These are phyloP conservation scores for Eristalinus aeneus DNA, from an alignment of 2,888 invertebrate species.

Conservation along the genomic window DNA sequence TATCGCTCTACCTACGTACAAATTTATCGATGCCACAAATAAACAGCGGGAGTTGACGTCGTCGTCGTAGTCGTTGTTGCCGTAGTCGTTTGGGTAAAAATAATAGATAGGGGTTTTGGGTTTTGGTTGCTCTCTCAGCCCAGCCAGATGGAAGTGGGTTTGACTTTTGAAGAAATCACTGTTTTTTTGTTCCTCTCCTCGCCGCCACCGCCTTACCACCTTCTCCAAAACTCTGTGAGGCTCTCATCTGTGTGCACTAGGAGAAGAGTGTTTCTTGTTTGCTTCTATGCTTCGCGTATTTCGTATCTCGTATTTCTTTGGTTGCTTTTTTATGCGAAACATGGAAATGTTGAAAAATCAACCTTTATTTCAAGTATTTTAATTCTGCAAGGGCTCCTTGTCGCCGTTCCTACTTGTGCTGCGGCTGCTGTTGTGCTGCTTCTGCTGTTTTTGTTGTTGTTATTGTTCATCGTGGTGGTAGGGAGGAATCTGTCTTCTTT, in stretches of 20 bases:
- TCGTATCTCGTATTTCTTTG: constrained; percentile 6
- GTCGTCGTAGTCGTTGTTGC: constrained; percentile 31
- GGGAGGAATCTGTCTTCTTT: constrained; percentile 27
- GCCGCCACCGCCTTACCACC: neutral
- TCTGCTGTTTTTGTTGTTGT: neutral
- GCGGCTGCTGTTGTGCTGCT: constrained; percentile 12
- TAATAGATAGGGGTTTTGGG: constrained; percentile 61
- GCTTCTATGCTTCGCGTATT: constrained; percentile 19
- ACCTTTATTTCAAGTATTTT: constrained; percentile 68
- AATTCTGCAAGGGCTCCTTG: constrained; percentile 63
- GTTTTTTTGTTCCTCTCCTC: constrained; percentile 34
- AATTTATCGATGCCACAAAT: constrained; percentile 70
- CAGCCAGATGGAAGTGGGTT: constrained; percentile 70
- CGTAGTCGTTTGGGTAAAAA: constrained; percentile 49
- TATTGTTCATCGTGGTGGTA: neutral
- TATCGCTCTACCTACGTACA: constrained; percentile 59
- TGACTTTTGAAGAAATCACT: constrained; percentile 69
- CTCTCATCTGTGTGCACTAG: constrained; percentile 56
- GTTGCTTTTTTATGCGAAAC: constrained; percentile 41
- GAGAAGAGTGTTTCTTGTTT: constrained; percentile 45
- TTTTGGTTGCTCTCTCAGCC: constrained; percentile 47
- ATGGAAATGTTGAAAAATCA: constrained; percentile 70
- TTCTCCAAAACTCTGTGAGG: constrained; percentile 22
- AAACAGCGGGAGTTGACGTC: constrained; percentile 68
- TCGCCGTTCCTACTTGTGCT: neutral